Conservation (phyloP, 1,140 invertebrate species). For the Copidosoma floridanum region DNA sequence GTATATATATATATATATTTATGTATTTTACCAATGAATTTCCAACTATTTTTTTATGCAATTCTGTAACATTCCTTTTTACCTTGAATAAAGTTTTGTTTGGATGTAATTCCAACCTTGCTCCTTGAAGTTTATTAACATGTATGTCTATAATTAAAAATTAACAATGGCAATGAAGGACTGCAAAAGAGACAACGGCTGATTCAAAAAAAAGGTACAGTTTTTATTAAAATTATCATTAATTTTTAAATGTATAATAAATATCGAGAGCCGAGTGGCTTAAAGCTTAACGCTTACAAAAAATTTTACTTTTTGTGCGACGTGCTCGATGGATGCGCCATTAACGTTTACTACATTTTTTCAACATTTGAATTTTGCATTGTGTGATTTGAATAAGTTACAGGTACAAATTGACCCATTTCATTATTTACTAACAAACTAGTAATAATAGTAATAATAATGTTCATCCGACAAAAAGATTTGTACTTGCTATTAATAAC, state of each 20-base stretch:
- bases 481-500: background rate
- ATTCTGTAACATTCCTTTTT: too few species aligned
- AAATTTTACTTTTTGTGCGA: slow-evolving; percentile 8
- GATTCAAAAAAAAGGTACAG: too few species aligned
- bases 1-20: too few species aligned
- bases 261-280: background rate
- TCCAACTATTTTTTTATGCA: too few species aligned
- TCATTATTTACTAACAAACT: background rate
- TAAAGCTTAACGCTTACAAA: slow-evolving; percentile 2
- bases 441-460: background rate
- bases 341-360: too few species aligned
- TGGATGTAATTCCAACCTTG: too few species aligned
- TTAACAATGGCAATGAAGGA: too few species aligned
- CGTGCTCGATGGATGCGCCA: background rate
- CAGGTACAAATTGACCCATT: background rate
- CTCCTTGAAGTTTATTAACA: too few species aligned
- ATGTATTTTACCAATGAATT: too few species aligned
- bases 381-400: background rate
- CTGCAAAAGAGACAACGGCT: too few species aligned
- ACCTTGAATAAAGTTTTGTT: too few species aligned
- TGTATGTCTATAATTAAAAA: too few species aligned
- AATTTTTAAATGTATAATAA: slow-evolving; percentile 15
- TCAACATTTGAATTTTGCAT: background rate
- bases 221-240: slow-evolving; percentile 23
- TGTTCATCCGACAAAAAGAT: background rate